Evolutionary conservation across 2,113 vertebrate species (phyloP), one percentile per base, ranked within the genome.

Genomic region (Potamarius usumacintae): DNA sequence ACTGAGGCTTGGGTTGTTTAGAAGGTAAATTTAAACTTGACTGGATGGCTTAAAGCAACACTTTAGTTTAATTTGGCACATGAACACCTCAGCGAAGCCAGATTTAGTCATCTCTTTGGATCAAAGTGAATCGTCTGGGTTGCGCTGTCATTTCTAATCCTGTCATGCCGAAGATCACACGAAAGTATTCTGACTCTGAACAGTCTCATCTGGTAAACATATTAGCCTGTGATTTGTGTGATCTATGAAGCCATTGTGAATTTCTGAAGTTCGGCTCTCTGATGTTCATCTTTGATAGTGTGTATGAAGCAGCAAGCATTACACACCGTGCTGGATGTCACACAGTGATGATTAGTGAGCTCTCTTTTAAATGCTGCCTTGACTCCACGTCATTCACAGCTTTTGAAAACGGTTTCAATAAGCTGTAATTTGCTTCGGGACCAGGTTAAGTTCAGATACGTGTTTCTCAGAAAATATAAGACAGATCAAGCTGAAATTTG

Each of bases 221-320:
- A 62, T 82, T 74, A 34, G 22, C 53, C 72, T 83, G 72, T 11
- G 57, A 84, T 72, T 78, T 52, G 63, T 79, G 48, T 57, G 71
- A 58, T 81, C 71, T 65, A 30, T 78, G 57, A 42, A 83, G 63
- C 52, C 69, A 65, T 27, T 67, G 14, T 79, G 7, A 48, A 72
- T 53, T 72, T 69, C 63, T 63, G 25, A 20, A 77, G 48, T 58
- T 71, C 71, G 83, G 76, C 18, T 55, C 84, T 88, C 86, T 86
- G 81, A 88, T 86, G 84, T 83, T 83, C 11, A 27, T 67, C 76
- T 88, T 86, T 83, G 86, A 79, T 71, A 20, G 74, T 84, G 74
- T 42, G 15, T 30, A 79, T 80, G 27, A 27, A 81, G 55, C 55
- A 42, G 79, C 27, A 20, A 20, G 78, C 27, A 10, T 80, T 58